A percentile compares a stretch with the other conserved stretches of the same genome.
Conservation (phyloP, 2,797 vertebrate species). For the Gephyroberyx darwinii region DNA sequence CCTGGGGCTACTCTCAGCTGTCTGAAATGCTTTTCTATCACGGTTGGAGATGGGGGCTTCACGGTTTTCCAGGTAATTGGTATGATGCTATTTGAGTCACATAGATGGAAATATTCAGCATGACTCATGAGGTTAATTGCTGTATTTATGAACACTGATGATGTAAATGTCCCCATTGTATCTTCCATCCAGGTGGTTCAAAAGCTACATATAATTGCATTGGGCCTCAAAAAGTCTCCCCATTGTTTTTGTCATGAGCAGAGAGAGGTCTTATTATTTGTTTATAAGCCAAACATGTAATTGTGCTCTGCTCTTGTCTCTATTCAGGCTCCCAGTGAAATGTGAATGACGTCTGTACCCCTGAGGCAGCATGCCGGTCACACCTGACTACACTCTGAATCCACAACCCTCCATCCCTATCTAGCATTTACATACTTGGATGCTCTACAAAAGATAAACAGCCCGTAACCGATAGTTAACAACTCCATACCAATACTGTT, state of each 20-base stretch:
- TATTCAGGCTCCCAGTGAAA: conserved; percentile 54
- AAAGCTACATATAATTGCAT: conserved; percentile 8
- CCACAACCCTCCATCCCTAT: conserved; percentile 11
- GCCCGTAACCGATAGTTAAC: background rate
- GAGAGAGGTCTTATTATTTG: conserved; percentile 10
- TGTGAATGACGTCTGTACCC: conserved; percentile 45
- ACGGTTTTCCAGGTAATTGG: conserved; percentile 44
- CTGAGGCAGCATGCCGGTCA: conserved; percentile 40
- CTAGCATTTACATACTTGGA: conserved; percentile 25
- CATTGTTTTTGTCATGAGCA: conserved; percentile 22
- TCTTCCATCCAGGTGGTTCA: background rate
- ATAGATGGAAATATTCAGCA: conserved; percentile 21
- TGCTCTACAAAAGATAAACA: background rate
- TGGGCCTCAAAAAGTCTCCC: background rate
- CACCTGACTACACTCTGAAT: conserved; percentile 44
- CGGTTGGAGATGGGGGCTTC: background rate
- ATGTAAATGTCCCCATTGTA: background rate
- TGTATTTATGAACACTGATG: conserved; percentile 40
- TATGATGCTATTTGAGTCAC: conserved; percentile 24
- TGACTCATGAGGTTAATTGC: conserved; percentile 32
- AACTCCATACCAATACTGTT: background rate
- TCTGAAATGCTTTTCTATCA: conserved; percentile 39
- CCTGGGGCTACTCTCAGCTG: conserved; percentile 29
- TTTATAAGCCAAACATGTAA: conserved; percentile 1
- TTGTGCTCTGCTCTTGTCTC: conserved; percentile 3